Evolutionary conservation across 2,797 vertebrate species (phyloP), one percentile per base, ranked within the genome.

Genomic region (Selene dorsalis): DNA sequence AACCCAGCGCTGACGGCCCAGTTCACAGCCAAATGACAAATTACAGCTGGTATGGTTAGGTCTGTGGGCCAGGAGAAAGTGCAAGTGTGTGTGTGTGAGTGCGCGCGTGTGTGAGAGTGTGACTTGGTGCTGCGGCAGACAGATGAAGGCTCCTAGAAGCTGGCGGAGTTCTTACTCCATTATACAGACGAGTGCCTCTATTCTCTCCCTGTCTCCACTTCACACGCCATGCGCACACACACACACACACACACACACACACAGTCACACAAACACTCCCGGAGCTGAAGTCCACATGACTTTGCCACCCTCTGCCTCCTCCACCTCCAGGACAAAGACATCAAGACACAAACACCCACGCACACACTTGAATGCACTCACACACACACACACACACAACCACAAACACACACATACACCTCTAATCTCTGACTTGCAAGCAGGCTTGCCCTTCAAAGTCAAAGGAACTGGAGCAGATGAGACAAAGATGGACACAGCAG

Each of bases 161-260:
- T 91, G 84, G 83, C 87, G 69, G 68, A 80, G 80, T 82, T 93
- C 89, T 90, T 82, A 84, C 84, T 93, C 87, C 84, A 91, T 94
- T 93, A 93, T 92, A 91, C 90, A 91, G 86, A 85, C 68, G 81
- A 94, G 88, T 89, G 90, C 84, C 53, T 88, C 87, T 80, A 80
- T 87, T 92, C 80, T 85, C 71, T 84, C 76, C 26, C 70, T 38
- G 57, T 82, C 53, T 84, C 65, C 74, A 39, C 68, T 85, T 79
- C 77, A 71, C 74, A 80, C 69, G 43, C 48, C 20, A 7, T n/a
- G 60, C 62, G 12, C 64, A 73, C 57, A 43, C 61, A 47, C 50
- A 41, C 38, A 30, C 62, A 66, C 66, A 35, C 65, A 73, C 16
- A 39, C 52, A 58, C 6, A 65, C 52, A 62, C 39, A 45, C 43